phyloP scores from a whole-genome alignment of 2,797 vertebrate species.

The Lepilemur septentrionalis region DNA sequence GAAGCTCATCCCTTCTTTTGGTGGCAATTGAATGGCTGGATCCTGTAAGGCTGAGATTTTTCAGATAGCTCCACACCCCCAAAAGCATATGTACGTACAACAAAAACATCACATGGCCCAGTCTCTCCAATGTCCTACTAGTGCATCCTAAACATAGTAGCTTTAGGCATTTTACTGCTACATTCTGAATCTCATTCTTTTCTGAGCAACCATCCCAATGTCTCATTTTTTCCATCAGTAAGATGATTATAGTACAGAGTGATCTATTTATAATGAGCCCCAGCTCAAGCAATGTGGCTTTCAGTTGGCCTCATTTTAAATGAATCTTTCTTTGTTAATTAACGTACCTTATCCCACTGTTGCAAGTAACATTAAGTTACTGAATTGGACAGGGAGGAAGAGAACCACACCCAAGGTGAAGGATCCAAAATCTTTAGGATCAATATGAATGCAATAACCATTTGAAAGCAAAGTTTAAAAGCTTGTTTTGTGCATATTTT shows the following conservation, averaged over 20 bases:
- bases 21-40: background rate
- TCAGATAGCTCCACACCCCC: background rate
- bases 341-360: conserved; percentile 49
- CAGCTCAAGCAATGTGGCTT: conserved; percentile 56
- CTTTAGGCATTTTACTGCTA: conserved; percentile 15
- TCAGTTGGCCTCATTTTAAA: conserved; percentile 61
- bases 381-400: background rate
- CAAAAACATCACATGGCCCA: background rate
- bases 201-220: conserved; percentile 34
- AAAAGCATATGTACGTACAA: background rate
- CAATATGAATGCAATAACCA: background rate
- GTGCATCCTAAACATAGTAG: conserved; percentile 35
- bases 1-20: background rate
- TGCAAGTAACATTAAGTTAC: conserved; percentile 49
- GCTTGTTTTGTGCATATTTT: background rate
- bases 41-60: background rate
- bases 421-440: conserved; percentile 12
- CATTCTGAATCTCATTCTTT: conserved; percentile 53
- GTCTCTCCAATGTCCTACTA: conserved; percentile 10
- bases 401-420: conserved; percentile 16
- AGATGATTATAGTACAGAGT: conserved; percentile 62
- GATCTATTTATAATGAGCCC: conserved; percentile 67
- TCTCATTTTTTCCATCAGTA: conserved; percentile 73
- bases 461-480: background rate
- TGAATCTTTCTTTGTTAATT: conserved; percentile 66